Percentiles rank a stretch among this genome's conserved stretches.
These are phyloP conservation scores for Stichodactyla helianthus DNA, from an alignment of 64 coral and sea anemone genomes.

Conservation along the genomic window DNA sequence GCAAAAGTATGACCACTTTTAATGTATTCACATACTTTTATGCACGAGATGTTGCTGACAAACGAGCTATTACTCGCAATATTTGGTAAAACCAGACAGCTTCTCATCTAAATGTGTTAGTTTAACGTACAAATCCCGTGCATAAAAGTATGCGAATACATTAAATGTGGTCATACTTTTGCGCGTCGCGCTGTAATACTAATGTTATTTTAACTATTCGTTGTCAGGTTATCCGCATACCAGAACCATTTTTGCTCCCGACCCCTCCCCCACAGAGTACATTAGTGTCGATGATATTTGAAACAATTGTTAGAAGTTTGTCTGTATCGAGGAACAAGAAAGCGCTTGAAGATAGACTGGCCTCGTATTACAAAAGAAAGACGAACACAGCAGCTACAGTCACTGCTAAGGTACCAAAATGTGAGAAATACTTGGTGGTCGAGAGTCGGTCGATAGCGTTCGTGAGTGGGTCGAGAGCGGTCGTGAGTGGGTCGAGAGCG, in stretches of 20 bases:
- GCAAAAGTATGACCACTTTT: background rate
- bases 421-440: background rate
- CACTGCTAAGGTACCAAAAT: slow-evolving; percentile 56
- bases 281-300: slow-evolving; percentile 59
- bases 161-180: too few species aligned
- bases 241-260: slow-evolving; percentile 23
- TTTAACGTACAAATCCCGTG: too few species aligned
- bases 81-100: too few species aligned
- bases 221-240: slow-evolving; percentile 54
- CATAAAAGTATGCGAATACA: too few species aligned
- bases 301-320: slow-evolving; percentile 35
- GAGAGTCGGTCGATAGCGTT: too few species aligned
- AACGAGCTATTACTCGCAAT: too few species aligned
- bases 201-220: background rate
- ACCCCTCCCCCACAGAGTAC: background rate
- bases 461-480: too few species aligned
- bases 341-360: slow-evolving; percentile 48
- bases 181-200: background rate
- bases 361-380: slow-evolving; percentile 50
- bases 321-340: slow-evolving; percentile 48
- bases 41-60: too few species aligned
- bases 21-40: background rate
- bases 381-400: slow-evolving; percentile 18
- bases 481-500: too few species aligned
- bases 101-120: too few species aligned